Conservation (phyloP, 1,140 invertebrate genomes). For the Polyergus mexicanus region DNA sequence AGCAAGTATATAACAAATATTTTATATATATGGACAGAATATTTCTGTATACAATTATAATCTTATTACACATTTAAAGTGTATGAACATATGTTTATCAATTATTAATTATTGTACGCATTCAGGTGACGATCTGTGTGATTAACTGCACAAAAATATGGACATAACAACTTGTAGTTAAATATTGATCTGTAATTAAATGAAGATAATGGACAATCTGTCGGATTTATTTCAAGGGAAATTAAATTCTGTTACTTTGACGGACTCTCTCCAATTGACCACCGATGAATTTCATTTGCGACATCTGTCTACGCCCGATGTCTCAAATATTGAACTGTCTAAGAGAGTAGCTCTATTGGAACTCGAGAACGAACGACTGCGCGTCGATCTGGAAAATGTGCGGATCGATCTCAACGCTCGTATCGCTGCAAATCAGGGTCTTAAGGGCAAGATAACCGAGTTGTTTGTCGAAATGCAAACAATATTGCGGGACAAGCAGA, state of each 20-base stretch:
- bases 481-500: conserved; percentile 75
- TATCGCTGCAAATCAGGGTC: conserved; percentile 78
- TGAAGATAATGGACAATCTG: conserved; percentile 72
- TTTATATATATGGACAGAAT: not conserved
- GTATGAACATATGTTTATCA: not conserved
- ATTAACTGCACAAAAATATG: not conserved
- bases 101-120: not conserved
- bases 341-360: conserved; percentile 75
- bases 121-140: not conserved
- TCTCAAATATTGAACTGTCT: conserved; percentile 73
- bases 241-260: conserved; percentile 75
- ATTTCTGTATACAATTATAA: not conserved
- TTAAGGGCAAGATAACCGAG: conserved; percentile 79
- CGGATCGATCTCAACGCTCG: conserved; percentile 76
- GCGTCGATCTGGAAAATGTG: conserved; percentile 75
- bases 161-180: not conserved
- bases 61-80: not conserved
- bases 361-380: conserved; percentile 77
- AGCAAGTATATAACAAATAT: not conserved
- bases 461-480: conserved; percentile 76
- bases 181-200: not conserved
- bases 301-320: conserved; percentile 74
- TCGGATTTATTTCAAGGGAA: conserved; percentile 78
- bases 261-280: conserved; percentile 76
- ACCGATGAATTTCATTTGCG: conserved; percentile 74